phyloP scores from a whole-genome alignment of 2,888 invertebrate species.

The Drosophila mayaguana region DNA sequence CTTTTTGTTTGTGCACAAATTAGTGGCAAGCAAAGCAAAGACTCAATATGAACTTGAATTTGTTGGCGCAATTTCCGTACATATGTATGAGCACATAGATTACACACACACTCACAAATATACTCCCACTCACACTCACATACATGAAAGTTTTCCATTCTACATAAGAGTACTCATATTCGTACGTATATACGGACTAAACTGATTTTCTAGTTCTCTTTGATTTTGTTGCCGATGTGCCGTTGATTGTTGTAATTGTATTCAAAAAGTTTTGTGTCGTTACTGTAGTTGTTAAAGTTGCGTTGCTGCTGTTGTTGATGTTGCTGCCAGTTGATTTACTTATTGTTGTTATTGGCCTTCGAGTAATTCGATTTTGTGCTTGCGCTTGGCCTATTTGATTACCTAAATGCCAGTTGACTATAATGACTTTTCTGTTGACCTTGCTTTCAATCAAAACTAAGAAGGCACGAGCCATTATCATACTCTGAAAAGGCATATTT shows the following conservation, averaged over 20 bases:
- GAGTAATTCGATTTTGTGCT: conserved; percentile 28
- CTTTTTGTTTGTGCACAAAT: conserved; percentile 68
- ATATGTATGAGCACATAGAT: neutral
- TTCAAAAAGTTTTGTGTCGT: conserved; percentile 61
- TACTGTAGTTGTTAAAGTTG: conserved; percentile 36
- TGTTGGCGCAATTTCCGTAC: conserved; percentile 44
- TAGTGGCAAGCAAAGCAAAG: conserved; percentile 54
- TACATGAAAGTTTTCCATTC: conserved; percentile 11
- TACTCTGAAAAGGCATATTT: neutral
- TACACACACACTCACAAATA: neutral
- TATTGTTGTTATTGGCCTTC: conserved; percentile 28
- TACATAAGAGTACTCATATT: conserved; percentile 19
- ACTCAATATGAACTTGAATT: conserved; percentile 63
- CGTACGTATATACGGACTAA: conserved; percentile 4
- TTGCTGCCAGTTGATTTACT: conserved; percentile 34
- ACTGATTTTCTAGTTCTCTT: conserved; percentile 11
- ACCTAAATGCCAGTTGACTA: conserved; percentile 59
- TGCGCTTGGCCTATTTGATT: conserved; percentile 49
- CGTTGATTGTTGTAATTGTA: conserved; percentile 62
- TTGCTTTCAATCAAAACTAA: conserved; percentile 46
- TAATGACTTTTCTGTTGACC: conserved; percentile 62
- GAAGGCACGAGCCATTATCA: neutral
- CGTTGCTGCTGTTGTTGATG: conserved; percentile 24
- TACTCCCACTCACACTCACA: neutral
- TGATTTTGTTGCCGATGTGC: conserved; percentile 42